Base-by-base conservation (phyloP, 2,797 vertebrate genomes). In the Anabas testudineus region DNA sequence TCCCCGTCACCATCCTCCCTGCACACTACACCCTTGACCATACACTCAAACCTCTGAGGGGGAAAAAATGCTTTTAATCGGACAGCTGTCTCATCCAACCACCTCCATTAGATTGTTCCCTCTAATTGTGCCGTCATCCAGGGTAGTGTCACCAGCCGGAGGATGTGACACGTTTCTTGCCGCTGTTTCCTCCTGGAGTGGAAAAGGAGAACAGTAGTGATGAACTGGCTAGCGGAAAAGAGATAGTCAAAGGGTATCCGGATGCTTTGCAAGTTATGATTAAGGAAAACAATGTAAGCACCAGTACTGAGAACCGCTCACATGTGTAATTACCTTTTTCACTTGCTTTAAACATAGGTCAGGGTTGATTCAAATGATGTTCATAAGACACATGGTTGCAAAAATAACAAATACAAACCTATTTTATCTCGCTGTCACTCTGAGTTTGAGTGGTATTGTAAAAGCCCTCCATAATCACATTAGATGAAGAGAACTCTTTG, bases 111-210 rank as follows among this genome's bases (percentile, higher is more conserved):
- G 69, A 67, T 68, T 72, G 34, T 71, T 78, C 65, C 71, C 41
- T 64, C 34, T 32, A 55, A 86, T 83, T 81, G 82, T 86, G 87
- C 64, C 28, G 61, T 66, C 7, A 57, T 74, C 78, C 73, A 46
- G 34, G 7, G 21, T 1, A 65, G 59, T 55, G 70, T 84, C 81
- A 76, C 37, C 24, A 41, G 71, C 72, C 75, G 66, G 78, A 85
- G 90, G 91, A 92, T 63, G 79, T 76, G 87, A 90, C 82, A 71
- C 56, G 72, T 87, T 76, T 78, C 81, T 87, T 63, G 13, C 74
- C 5, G 59, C 84, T 14, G 76, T 49, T 90, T 92, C 91, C 90
- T 90, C 83, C 67, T 32, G 73, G 48, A 53, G 66, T 81, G 59
- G 83, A 88, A 89, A 87, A 86, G 80, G 71, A 59, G 65, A 87